Base-by-base conservation (phyloP, 1,140 invertebrate genomes). In the Caligus rogercresseyi region DNA sequence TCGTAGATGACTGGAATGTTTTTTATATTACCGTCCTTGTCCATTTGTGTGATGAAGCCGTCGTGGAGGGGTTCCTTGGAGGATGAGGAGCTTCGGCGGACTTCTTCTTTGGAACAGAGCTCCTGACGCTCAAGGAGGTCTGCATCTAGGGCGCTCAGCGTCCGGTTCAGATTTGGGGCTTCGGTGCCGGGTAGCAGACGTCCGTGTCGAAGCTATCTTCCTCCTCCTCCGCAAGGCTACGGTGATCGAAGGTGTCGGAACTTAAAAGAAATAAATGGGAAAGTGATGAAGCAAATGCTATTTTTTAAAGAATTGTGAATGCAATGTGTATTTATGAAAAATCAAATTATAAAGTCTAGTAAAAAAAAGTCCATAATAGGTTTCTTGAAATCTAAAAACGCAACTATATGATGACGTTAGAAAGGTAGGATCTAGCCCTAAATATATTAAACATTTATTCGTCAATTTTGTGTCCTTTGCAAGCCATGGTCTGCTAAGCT, bases 1-100 rank as follows among this genome's bases (percentile, higher is more conserved):
- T 60, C 57, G 24, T 26, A 60, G 3, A 16, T 60, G 14, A 60
- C 26, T 11, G 57, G 57, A 19, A 60, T 31, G 21, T 60, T 21
- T 18, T 60, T 21, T 24, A 60, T 60, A 25, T 60, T 60, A 2
- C 57, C 57, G 16, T 60, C 57, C 43, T 60, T 25, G 21, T 60
- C 57, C 18, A 60, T 25, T 3, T 60, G 57, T 13, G 24, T 60
- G 23, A 60, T 60, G n/a, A 26, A 60, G 2, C 57, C 57, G n/a
- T 19, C 53, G 21, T 16, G n/a, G 4, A 54, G 53, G 53, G n/a
- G n/a, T 54, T 54, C 53, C 11, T 54, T 54, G 53, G n/a, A 19
- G 16, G 13, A 7, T n/a, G n/a, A n/a, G n/a, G n/a, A n/a, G n/a
- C n/a, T n/a, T n/a, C n/a, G n/a, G 4, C 53, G 4, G 4, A 4